Base-by-base conservation (phyloP, 1,140 invertebrate genomes). In the Nephotettix cincticeps region DNA sequence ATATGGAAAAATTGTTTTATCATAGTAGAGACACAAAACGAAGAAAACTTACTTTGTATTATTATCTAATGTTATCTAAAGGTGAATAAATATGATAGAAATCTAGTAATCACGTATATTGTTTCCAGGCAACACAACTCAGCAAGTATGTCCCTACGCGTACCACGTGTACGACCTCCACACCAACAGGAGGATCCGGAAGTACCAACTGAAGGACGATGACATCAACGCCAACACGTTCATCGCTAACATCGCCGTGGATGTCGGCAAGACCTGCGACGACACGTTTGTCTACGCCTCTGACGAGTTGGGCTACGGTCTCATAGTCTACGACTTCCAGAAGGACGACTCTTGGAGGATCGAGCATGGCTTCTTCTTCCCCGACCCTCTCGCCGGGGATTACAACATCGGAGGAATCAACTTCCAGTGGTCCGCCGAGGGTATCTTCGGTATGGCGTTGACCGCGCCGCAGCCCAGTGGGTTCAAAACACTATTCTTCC, bases 341-440 rank as follows among this genome's bases (percentile, higher is more conserved):
- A 79, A 86, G 69, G 90, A 93, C 77, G 88, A 84, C 72, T 92
- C 91, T 0, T 94, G 91, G 91, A 84, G 91, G 71, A 83, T 82
- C 0, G 83, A 79, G 14, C 91, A 94, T 74, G 88, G 89, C 64
- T 93, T 84, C 78, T 93, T 93, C 78, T 85, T 90, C 80, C 91
- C 92, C 0, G 92, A 94, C 78, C 92, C 92, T 0, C 77, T 93
- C 1, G 82, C 85, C 21, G 91, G 91, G 69, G 90, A 92, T 77
- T 93, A 90, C 79, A 92, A 90, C 74, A 89, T 92, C 45, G 89
- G 86, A 4, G 91, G 91, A 1, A 78, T 93, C 0, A 93, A 93
- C 77, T 94, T 93, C 83, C 91, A 93, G 79, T 93, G 91, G 92
- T 85, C 84, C 4, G 86, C 88, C 56, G 92, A 94, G 80, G 92